Evolutionary conservation across 2,888 invertebrate species (phyloP).

Genomic region (Perizoma flavofasciatum): DNA sequence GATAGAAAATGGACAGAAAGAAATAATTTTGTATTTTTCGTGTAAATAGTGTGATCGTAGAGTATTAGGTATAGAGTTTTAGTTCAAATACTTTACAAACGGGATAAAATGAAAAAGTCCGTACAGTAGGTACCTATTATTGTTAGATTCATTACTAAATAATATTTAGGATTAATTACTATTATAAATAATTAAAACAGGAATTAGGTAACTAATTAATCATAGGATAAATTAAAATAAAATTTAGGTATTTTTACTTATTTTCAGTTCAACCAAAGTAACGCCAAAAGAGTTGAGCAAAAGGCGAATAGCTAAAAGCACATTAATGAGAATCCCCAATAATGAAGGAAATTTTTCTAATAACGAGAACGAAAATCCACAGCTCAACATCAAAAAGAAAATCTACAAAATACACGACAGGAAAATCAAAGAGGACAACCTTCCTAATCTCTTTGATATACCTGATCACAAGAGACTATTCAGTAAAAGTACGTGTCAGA

Average conservation of each 20-base stretch:
- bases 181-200: no score
- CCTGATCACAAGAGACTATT: constrained; percentile 39
- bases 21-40: no score
- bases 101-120: no score
- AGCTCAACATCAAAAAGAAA: constrained; percentile 14
- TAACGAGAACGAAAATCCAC: constrained; percentile 33
- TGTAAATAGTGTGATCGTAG: no score
- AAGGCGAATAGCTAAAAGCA: constrained; percentile 27
- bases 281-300: constrained; percentile 34
- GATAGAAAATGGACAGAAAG: no score
- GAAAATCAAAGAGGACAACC: constrained; percentile 24
- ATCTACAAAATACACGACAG: constrained; percentile 27
- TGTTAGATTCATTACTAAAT: no score
- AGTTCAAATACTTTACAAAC: no score
- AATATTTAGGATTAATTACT: no score
- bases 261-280: constrained; percentile 28
- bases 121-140: no score
- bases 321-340: constrained; percentile 31
- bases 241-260: not conserved
- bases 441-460: constrained; percentile 43
- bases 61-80: no score
- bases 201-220: no score
- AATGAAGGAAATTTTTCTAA: constrained; percentile 22
- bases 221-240: no score
- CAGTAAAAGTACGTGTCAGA: constrained; percentile 24